Evolutionary conservation across 2,797 vertebrate species (phyloP).

Genomic region (Lithobates sylvaticus): DNA sequence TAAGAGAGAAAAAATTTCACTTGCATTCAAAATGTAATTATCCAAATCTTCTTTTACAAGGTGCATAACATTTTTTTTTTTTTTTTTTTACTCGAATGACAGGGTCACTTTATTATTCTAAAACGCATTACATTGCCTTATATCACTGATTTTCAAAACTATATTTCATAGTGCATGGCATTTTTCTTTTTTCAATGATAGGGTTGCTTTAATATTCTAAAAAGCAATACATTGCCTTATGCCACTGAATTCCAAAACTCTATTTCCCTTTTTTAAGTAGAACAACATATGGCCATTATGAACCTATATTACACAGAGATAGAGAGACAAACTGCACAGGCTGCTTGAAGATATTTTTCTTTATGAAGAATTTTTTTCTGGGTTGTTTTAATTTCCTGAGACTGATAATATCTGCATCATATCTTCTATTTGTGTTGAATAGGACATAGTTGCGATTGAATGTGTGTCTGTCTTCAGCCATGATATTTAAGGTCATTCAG

Average conservation of each 20-base stretch:
- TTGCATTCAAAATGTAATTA: too few species aligned
- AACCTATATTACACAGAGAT: neutral
- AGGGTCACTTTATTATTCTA: too few species aligned
- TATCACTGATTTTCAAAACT: neutral
- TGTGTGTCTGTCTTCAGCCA: neutral
- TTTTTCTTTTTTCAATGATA: too few species aligned
- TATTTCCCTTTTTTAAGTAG: neutral
- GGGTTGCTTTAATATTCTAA: too few species aligned
- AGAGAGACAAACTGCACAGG: neutral
- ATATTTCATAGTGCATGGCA: neutral
- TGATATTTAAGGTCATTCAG: neutral
- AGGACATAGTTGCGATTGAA: neutral
- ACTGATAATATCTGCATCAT: slow-evolving; percentile 3
- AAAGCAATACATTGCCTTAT: too few species aligned
- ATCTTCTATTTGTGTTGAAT: neutral
- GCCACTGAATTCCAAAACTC: neutral
- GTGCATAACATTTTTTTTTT: too few species aligned
- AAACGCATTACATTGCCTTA: too few species aligned
- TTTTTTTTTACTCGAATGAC: too few species aligned
- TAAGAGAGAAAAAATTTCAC: too few species aligned
- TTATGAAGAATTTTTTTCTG: neutral
- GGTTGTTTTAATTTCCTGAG: slow-evolving; percentile 27
- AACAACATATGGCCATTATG: neutral
- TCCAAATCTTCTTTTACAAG: too few species aligned
- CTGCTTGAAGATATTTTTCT: neutral